Evolutionary conservation across 2,888 invertebrate genomes (phyloP).

Genomic region (Pheosia tremula): DNA sequence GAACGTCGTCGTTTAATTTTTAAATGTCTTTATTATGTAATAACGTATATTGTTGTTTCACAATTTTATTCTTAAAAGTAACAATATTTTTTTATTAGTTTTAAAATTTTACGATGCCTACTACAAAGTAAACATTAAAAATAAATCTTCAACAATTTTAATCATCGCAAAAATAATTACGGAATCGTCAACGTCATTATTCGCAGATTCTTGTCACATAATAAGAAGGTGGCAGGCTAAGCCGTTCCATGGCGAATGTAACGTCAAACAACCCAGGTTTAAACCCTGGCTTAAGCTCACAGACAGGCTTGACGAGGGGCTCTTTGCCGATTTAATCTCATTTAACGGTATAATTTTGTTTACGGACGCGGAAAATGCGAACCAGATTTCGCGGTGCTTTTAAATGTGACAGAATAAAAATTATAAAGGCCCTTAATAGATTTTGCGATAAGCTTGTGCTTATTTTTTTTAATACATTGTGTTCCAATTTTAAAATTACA

Average conservation of each 20-base stretch:
- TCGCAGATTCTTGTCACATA: slow-evolving; percentile 25
- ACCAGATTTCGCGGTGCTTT: slow-evolving; percentile 18
- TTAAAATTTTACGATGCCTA: too few relatives aligned
- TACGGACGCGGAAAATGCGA: slow-evolving; percentile 17
- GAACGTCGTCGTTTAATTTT: too few relatives aligned
- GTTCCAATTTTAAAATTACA: too few relatives aligned
- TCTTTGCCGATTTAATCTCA: slow-evolving; percentile 37
- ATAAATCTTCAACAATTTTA: neutral
- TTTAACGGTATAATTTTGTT: slow-evolving; percentile 43
- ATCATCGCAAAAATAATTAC: slow-evolving; percentile 1
- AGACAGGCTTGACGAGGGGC: slow-evolving; percentile 19
- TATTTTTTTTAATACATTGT: too few relatives aligned
- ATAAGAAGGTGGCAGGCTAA: slow-evolving; percentile 16
- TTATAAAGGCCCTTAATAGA: neutral
- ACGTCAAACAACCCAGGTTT: slow-evolving; percentile 39
- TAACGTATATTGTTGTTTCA: too few relatives aligned
- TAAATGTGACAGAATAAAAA: slow-evolving; percentile 2
- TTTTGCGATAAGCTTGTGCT: too few relatives aligned
- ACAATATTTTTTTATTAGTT: too few relatives aligned
- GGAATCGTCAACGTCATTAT: slow-evolving; percentile 17
- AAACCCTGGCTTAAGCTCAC: slow-evolving; percentile 3
- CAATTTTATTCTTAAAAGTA: too few relatives aligned
- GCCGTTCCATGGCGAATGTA: slow-evolving; percentile 33
- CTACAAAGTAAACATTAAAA: neutral
- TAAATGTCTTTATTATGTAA: too few relatives aligned